phyloP scores from a whole-genome alignment of 1,140 invertebrate species.

The Matsumurasca onukii region DNA sequence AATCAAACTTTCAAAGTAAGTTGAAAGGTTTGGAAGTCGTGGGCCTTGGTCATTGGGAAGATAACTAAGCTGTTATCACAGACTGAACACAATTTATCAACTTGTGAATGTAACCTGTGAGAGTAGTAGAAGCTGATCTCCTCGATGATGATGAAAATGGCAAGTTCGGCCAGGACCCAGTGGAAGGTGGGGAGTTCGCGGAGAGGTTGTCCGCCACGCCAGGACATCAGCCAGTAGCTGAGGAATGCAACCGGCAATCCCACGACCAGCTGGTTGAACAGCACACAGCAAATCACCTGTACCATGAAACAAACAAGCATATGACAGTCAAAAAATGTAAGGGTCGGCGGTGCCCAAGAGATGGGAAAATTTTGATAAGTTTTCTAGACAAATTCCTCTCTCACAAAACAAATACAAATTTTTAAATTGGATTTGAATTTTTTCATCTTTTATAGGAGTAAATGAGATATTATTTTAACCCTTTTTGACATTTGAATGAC shows the following conservation, averaged over 20 bases:
- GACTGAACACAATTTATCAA: too few species aligned
- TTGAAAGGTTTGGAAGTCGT: too few species aligned
- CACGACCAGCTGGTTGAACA: conserved; percentile 78
- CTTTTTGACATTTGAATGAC: too few species aligned
- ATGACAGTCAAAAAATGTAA: conserved; percentile 30
- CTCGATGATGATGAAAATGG: conserved; percentile 75
- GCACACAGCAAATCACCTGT: conserved; percentile 66
- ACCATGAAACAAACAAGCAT: too few species aligned
- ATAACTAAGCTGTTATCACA: too few species aligned
- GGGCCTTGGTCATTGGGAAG: too few species aligned
- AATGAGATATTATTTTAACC: too few species aligned
- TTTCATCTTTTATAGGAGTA: too few species aligned
- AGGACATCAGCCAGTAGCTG: conserved; percentile 64
- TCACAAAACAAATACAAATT: too few species aligned
- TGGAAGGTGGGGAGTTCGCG: conserved; percentile 78
- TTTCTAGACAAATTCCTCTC: too few species aligned
- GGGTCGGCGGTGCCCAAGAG: neutral
- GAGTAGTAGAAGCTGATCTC: conserved; percentile 88
- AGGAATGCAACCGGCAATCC: conserved; percentile 63
- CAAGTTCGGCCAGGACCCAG: conserved; percentile 77
- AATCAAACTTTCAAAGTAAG: too few species aligned
- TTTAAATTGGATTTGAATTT: too few species aligned
- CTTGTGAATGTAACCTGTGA: conserved; percentile 69
- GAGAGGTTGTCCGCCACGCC: conserved; percentile 65
- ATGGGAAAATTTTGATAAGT: neutral